Evolutionary conservation across 2,888 invertebrate genomes (phyloP), one percentile per base, ranked within the genome.

Genomic region (Nyleta sp.): DNA sequence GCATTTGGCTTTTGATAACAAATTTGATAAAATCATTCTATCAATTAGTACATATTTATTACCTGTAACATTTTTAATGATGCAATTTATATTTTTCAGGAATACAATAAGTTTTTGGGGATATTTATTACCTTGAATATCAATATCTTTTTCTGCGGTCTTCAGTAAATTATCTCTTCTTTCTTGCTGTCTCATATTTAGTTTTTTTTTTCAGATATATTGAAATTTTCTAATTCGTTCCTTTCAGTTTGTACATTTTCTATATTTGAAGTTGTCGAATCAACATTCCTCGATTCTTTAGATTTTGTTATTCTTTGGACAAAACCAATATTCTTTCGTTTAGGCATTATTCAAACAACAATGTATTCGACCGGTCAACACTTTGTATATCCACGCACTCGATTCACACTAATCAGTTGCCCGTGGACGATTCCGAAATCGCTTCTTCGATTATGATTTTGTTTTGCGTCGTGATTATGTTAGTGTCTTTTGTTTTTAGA

Each of bases 331-430:
- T 42, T 42, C 15, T 42, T 42, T 3, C 42, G 13, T 42, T 15
- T 42, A 42, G 42, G 42, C 42, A 42, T 42, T 42, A 15, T 42
- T 13, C n/a, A n/a, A n/a, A n/a, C n/a, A n/a, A n/a, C 15, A 42
- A 42, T 15, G 28, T 7, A 1, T 28, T 17, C 15, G 42, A 8
- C 13, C 15, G 42, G 13, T 42, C 15, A 17, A 1, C 2, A 42
- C 42, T 42, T 42, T 42, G 15, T 42, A 15, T n/a, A n/a, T n/a
- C n/a, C 17, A 8, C 17, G 13, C 6, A 7, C 42, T 42, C 17
- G 42, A 42, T 42, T 15, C 15, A 40, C 13, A 40, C 15, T 40
- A 2, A 11, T 40, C 13, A 11, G 7, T 40, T 40, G 13, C 40
- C 2, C 15, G 40, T 13, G 28, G n/a, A n/a, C n/a, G n/a, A n/a